These are phyloP conservation scores for Laodelphax striatellus DNA, from an alignment of 1,140 invertebrate genomes.

Conservation along the genomic window DNA sequence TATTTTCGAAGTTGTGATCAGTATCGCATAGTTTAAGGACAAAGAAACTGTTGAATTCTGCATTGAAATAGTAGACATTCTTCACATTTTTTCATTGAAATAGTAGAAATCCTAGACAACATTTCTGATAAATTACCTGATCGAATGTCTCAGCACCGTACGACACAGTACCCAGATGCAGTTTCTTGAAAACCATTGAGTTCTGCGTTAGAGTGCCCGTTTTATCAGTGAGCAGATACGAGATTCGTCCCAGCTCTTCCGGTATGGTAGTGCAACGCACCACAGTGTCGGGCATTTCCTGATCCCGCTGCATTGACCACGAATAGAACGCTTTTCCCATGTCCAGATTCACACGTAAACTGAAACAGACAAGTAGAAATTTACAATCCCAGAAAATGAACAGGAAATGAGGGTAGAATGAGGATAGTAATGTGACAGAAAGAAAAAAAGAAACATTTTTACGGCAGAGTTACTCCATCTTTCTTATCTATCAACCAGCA, in stretches of 20 bases:
- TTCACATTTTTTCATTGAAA: no score
- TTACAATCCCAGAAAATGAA: no score
- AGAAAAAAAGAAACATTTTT: no score
- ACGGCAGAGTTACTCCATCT: no score
- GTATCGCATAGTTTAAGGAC: no score
- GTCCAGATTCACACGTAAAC: slow-evolving; percentile 94
- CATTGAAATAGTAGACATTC: no score
- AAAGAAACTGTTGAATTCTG: no score
- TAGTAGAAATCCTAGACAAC: no score
- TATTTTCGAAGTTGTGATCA: no score
- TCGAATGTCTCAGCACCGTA: slow-evolving; percentile 82
- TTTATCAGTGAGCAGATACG: slow-evolving; percentile 93
- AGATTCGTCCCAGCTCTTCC: slow-evolving; percentile 94
- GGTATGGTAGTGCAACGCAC: slow-evolving; percentile 97
- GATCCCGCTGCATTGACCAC: slow-evolving; percentile 90
- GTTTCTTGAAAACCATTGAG: slow-evolving; percentile 94
- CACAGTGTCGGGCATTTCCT: slow-evolving; percentile 86
- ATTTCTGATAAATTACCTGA: slow-evolving; percentile 42
- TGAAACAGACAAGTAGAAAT: slow-evolving; percentile 32
- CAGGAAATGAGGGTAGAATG: no score
- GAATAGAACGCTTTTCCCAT: slow-evolving; percentile 98
- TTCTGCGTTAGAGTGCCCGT: slow-evolving; percentile 98
- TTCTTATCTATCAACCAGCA: no score
- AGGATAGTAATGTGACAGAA: no score
- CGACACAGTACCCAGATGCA: slow-evolving; percentile 82